A percentile compares a stretch with the other conserved stretches of the same genome.
These are phyloP conservation scores for Papilio protenor DNA, from an alignment of 2,888 invertebrate species.

Conservation along the genomic window DNA sequence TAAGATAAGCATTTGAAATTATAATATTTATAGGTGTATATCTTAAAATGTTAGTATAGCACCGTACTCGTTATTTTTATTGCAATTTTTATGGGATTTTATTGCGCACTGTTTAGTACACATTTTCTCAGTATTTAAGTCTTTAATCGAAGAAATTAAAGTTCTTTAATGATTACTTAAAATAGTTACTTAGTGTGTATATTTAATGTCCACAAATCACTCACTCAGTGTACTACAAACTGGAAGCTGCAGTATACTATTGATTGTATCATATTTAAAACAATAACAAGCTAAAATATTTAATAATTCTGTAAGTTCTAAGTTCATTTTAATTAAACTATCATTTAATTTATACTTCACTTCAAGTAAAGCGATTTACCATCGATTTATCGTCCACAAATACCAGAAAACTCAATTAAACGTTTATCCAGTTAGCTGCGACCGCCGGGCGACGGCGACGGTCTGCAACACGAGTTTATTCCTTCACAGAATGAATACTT, in stretches of 20 bases:
- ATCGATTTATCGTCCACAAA: conserved; percentile 19
- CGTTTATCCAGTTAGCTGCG: conserved; percentile 20
- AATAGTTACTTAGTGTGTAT: too few relatives aligned
- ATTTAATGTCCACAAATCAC: too few relatives aligned
- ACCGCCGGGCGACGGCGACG: conserved; percentile 3
- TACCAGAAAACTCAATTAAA: conserved; percentile 30
- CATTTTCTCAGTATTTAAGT: too few relatives aligned
- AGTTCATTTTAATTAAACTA: not conserved
- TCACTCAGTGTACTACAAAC: too few relatives aligned
- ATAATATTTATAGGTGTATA: not conserved
- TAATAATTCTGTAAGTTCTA: not conserved
- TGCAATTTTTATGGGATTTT: too few relatives aligned
- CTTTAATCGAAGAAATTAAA: too few relatives aligned
- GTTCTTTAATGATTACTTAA: too few relatives aligned
- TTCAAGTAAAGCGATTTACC: conserved; percentile 5
- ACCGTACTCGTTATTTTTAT: too few relatives aligned
- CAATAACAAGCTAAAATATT: not conserved
- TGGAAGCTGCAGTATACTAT: not conserved
- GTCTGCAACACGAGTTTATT: not conserved
- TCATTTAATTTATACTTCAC: not conserved
- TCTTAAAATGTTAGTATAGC: too few relatives aligned
- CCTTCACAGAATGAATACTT: conserved; percentile 17
- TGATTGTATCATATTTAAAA: not conserved
- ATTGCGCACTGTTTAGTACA: too few relatives aligned
- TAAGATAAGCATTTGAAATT: not conserved